Base-by-base conservation (phyloP, 2,888 invertebrate genomes). In the Drosophila peninsularis region DNA sequence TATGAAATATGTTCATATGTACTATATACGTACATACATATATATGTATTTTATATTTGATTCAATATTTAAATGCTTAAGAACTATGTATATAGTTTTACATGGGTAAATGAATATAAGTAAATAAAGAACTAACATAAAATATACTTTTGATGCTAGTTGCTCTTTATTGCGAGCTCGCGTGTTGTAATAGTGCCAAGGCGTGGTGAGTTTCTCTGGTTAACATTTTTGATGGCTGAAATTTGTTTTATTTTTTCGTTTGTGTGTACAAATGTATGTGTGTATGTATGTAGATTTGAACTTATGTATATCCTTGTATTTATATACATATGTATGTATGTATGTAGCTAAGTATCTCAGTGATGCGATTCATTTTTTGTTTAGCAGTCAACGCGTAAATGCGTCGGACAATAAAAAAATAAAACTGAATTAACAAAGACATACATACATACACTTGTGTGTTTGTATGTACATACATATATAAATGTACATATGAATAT, bases 201-300 rank as follows among this genome's bases (percentile, higher is more conserved):
- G 54, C 32, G 85, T 88, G 82, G 82, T 82, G 82, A 72, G 53
- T 86, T 88, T 82, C 47, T 52, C 68, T 64, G 72, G 56, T 80
- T 82, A 88, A 85, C 83, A 81, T 66, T 62, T 75, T 55, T 58
- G 53, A 60, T 58, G 63, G 52, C 60, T 66, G 60, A 67, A 81
- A 64, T 80, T 73, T 60, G 57, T 56, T 64, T 36, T 34, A 34
- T 70, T 72, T 62, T 60, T 21, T 34, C 30, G 47, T 55, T 45
- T 53, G n/a, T 27, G 13, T n/a, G 34, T 7, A 11, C 13, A 9
- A 30, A 30, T 30, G 30, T 34, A 45, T n/a, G 19, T n/a, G 27
- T 10, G 9, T 27, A 7, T 2, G 3, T 24, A 44, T 1, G 14
- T 14, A n/a, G 27, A 14, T 5, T 19, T 30, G 13, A 21, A 44